These are phyloP conservation scores for Lepilemur septentrionalis DNA, from an alignment of 2,797 vertebrate genomes.

Conservation along the genomic window DNA sequence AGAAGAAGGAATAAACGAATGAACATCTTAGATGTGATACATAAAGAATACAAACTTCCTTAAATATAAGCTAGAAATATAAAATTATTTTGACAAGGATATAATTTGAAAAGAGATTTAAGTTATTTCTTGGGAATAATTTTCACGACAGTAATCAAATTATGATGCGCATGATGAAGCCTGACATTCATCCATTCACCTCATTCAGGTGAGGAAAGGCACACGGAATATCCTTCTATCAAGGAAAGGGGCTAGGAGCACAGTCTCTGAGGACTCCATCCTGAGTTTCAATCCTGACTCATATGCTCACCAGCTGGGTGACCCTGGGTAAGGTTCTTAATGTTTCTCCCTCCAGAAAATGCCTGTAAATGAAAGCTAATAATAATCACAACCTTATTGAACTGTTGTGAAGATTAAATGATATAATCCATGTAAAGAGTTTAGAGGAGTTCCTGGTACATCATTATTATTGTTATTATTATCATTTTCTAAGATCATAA, in stretches of 20 bases:
- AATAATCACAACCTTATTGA: not conserved
- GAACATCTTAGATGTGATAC: not conserved
- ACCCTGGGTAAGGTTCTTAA: not conserved
- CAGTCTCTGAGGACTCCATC: not conserved
- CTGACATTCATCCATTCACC: not conserved
- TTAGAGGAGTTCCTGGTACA: not conserved
- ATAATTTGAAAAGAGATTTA: not conserved
- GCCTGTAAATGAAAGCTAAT: not conserved
- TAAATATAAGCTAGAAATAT: not conserved
- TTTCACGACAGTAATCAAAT: not conserved
- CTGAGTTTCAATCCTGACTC: not conserved
- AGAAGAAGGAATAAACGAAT: not conserved
- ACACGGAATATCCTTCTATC: not conserved
- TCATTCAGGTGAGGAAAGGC: not conserved
- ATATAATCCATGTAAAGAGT: not conserved
- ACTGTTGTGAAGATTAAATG: not conserved
- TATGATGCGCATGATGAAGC: not conserved
- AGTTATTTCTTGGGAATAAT: slow-evolving; percentile 15
- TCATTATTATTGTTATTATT: not conserved
- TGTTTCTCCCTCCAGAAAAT: not conserved
- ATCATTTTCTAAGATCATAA: not conserved
- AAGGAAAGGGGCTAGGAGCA: not conserved
- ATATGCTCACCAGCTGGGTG: not conserved
- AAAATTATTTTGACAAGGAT: not conserved
- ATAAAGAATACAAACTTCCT: not conserved